phyloP scores from a whole-genome alignment of 2,113 vertebrate genomes.

The Tauraco erythrolophus region DNA sequence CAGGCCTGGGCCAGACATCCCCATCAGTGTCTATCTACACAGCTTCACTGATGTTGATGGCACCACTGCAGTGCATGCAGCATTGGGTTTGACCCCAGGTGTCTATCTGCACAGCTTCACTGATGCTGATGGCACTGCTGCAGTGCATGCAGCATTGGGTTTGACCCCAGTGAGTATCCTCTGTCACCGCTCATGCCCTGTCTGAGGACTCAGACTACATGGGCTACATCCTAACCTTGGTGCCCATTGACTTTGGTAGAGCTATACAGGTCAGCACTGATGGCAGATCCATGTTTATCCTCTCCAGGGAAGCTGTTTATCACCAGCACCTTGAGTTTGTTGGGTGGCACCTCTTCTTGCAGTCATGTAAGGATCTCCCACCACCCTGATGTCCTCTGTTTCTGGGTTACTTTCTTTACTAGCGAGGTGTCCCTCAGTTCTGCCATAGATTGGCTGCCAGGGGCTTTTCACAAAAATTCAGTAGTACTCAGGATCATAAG shows the following conservation, averaged over 20 bases:
- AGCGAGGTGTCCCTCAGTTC: background rate
- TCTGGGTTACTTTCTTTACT: background rate
- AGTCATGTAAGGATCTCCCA: background rate
- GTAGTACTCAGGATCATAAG: background rate
- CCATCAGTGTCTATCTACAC: background rate
- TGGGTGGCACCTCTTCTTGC: background rate
- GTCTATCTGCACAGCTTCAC: background rate
- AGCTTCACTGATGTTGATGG: background rate
- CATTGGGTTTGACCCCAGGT: background rate
- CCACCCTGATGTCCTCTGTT: background rate
- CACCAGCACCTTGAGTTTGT: background rate
- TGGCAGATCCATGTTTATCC: background rate
- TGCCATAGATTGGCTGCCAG: background rate
- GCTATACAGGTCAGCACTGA: background rate
- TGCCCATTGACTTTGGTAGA: background rate
- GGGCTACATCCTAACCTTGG: background rate
- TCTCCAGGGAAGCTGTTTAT: background rate
- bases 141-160: background rate
- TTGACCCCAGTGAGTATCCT: background rate
- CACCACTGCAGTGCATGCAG: background rate
- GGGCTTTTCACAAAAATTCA: background rate
- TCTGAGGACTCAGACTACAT: background rate
- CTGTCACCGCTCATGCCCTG: accelerated
- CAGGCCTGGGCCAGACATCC: background rate
- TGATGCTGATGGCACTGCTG: background rate